phyloP scores from a whole-genome alignment of 2,797 vertebrate genomes.

The Tokudaia tokunoshimensis region DNA sequence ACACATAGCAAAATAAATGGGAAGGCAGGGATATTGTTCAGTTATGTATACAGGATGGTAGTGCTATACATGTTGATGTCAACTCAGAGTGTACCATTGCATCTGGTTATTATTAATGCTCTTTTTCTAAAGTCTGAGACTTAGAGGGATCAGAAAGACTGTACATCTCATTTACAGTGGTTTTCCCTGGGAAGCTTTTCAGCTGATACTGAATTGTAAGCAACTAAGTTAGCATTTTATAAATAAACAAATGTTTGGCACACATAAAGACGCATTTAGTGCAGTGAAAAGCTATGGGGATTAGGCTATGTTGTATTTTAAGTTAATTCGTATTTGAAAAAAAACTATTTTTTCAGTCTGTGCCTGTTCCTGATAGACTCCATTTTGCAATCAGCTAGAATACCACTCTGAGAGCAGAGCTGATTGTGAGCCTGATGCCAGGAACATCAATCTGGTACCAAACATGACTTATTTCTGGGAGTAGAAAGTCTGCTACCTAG shows the following conservation, averaged over 20 bases:
- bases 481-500: not conserved
- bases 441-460: not conserved
- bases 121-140: constrained; percentile 57
- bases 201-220: not conserved
- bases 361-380: not conserved
- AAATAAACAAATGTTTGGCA: not conserved
- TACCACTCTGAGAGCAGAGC: not conserved
- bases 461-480: not conserved
- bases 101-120: constrained; percentile 68
- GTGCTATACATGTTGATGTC: not conserved
- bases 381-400: not conserved
- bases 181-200: constrained; percentile 11
- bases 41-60: constrained; percentile 46
- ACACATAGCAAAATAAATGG: not conserved
- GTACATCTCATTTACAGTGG: constrained; percentile 20
- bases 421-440: too few relatives aligned
- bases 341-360: not conserved
- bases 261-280: not conserved
- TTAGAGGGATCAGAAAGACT: constrained; percentile 62
- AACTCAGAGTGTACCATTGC: constrained; percentile 58
- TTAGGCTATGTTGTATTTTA: not conserved
- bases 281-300: not conserved
- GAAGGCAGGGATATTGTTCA: constrained; percentile 24
- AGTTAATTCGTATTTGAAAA: not conserved
- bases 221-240: not conserved